Evolutionary conservation across 2,797 vertebrate species (phyloP), one percentile per base, ranked within the genome.

Genomic region (Emys orbicularis): DNA sequence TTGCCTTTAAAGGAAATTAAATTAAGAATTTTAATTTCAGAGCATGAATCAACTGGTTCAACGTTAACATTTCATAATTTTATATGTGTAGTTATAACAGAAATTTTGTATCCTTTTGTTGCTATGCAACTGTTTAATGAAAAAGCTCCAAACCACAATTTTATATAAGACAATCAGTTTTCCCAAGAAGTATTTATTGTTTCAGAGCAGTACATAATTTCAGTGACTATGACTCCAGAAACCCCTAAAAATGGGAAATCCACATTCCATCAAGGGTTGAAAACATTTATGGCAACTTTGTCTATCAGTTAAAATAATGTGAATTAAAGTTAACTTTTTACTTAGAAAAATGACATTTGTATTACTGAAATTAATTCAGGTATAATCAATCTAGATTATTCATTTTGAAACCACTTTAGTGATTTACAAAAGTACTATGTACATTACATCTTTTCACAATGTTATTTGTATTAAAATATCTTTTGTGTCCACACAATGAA

Each of bases 401-500:
- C 95, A 96, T 98, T 98, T 98, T 98, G 98, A 99, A 99, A 99
- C 99, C 99, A 99, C 99, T 99, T 98, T 97, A 98, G 98, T 94
- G 94, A 96, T 96, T 95, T 96, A 89, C 96, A 94, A 86, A 95
- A 96, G 79, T 84, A 95, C 97, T 98, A 95, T 98, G 98, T 95
- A 93, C 68, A 11, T 89, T 90, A 77, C 89, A 8, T 92, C 77
- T 95, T 94, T 86, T 94, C 94, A 93, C 91, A 95, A 94, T 96
- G 94, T 92, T 87, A 93, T 97, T 97, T 97, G 92, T 98, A 98
- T 97, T 94, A 95, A 98, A 97, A 97, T 97, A 96, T 97, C 97
- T 98, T 96, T 98, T 98, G 65, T 97, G 95, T 97, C 96, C 96
- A 96, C 95, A 84, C 90, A 96, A 96, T 83, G 27, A 91, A 96